Evolutionary conservation across 1,140 invertebrate genomes (phyloP).

Genomic region (Trissolcus basalis): DNA sequence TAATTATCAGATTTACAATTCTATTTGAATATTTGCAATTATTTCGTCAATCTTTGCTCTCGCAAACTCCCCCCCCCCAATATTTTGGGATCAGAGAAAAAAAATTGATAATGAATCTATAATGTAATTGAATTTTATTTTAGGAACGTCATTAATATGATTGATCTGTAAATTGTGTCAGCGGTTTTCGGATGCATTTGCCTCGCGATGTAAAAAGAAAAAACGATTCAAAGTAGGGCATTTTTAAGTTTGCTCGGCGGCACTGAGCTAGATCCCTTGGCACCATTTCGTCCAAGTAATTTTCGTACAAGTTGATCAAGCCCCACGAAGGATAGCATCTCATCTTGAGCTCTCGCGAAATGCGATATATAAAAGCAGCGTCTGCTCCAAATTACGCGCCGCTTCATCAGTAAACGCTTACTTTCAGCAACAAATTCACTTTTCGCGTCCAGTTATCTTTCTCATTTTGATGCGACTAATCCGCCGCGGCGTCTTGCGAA

Average conservation of each 20-base stretch:
- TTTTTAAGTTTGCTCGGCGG: slow-evolving; percentile 36
- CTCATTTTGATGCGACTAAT: slow-evolving; percentile 93
- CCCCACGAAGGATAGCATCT: slow-evolving; percentile 92
- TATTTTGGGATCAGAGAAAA: no score
- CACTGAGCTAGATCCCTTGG: slow-evolving; percentile 79
- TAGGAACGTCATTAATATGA: neutral
- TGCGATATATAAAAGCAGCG: slow-evolving; percentile 37
- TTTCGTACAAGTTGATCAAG: slow-evolving; percentile 91
- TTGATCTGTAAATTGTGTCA: slow-evolving; percentile 2
- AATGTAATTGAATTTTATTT: no score
- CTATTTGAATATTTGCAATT: no score
- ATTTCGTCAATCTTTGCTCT: no score
- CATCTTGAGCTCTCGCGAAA: slow-evolving; percentile 79
- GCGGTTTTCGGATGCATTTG: slow-evolving; percentile 5
- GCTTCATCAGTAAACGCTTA: slow-evolving; percentile 58
- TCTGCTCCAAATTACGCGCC: slow-evolving; percentile 49
- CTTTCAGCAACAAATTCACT: slow-evolving; percentile 82
- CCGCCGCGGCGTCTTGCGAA: slow-evolving; percentile 86
- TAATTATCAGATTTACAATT: no score
- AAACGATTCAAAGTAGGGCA: slow-evolving; percentile 25
- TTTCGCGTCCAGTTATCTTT: slow-evolving; percentile 92
- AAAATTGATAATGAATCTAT: no score
- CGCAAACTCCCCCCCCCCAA: no score
- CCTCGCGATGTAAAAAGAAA: neutral
- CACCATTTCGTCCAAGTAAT: slow-evolving; percentile 85